These are phyloP conservation scores for Haplochromis vanheusdeni DNA, from an alignment of 2,113 vertebrate genomes.

Conservation along the genomic window DNA sequence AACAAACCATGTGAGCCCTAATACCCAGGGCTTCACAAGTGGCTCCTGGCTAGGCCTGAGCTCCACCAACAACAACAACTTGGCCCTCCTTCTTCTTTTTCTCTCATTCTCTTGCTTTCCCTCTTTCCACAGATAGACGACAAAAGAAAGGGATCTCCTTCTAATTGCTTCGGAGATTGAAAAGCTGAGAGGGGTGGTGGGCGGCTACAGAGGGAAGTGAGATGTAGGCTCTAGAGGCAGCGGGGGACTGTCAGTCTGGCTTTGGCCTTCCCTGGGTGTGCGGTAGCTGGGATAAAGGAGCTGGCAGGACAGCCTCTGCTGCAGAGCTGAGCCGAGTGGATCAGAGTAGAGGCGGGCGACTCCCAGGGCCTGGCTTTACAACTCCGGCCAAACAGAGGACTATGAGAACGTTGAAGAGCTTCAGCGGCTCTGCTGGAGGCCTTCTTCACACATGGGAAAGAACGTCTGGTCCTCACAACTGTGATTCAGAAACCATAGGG, in stretches of 20 bases:
- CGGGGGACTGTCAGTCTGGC: constrained; percentile 67
- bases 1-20: constrained; percentile 71
- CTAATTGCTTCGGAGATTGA: constrained; percentile 68
- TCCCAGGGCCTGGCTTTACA: constrained; percentile 65
- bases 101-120: constrained; percentile 35
- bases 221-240: constrained; percentile 58
- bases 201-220: constrained; percentile 53
- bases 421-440: constrained; percentile 58
- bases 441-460: constrained; percentile 65
- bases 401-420: constrained; percentile 51
- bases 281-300: constrained; percentile 59
- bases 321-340: constrained; percentile 51
- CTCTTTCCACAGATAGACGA: constrained; percentile 37
- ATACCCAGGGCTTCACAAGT: constrained; percentile 67
- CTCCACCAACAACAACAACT: constrained; percentile 50
- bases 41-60: constrained; percentile 58
- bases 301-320: constrained; percentile 56
- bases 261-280: constrained; percentile 59
- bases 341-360: constrained; percentile 53
- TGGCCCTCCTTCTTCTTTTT: constrained; percentile 46
- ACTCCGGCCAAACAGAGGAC: constrained; percentile 48
- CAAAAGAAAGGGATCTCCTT: constrained; percentile 69
- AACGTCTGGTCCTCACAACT: constrained; percentile 51
- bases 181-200: constrained; percentile 56
- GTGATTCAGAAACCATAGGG: constrained; percentile 43